Evolutionary conservation across 2,888 invertebrate genomes (phyloP), one percentile per base, ranked within the genome.

Genomic region (Sminthurides aquaticus): DNA sequence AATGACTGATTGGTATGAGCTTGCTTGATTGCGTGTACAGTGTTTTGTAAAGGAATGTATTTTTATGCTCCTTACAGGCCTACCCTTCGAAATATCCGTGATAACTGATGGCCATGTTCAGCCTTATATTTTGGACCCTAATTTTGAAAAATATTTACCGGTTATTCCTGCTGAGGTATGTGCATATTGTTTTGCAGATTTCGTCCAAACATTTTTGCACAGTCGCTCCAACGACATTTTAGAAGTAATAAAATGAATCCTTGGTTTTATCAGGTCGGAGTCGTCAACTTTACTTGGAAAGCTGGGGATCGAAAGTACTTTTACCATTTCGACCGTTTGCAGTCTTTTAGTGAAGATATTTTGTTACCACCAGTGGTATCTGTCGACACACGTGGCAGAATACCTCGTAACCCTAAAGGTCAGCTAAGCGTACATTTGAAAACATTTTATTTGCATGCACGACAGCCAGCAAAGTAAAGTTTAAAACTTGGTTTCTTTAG

Each of bases 251-350:
- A 49, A 3, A 49, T 8, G n/a, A 49, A 15, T 43, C 11, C 18
- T 15, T 15, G 48, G 18, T 3, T 20, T 1, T 24, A 59, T 34
- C 67, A 79, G 79, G 79, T 79, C 26, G 88, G 88, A 68, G 87
- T 87, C 78, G 91, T 92, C 1, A 92, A 92, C 80, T 92, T 93
- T 77, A 92, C 92, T 55, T 92, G 92, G 93, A 87, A 87, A 76
- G 88, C 91, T 1, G 89, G 90, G 22, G 81, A 82, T 71, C 73
- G 72, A 59, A 74, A 75, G 77, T 79, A 78, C 70, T 86, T 84
- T 76, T 94, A 94, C 78, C 86, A 91, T 78, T 94, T 94, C 78
- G 91, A 91, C 78, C 85, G 87, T 63, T 81, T 94, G 71, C 87
- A 89, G 76, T 91, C 92, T 5, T 88, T 87, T 75, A 89, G 93